Evolutionary conservation across 1,140 invertebrate species (phyloP), one percentile per base, ranked within the genome.

Genomic region (Glossosoma conforme): DNA sequence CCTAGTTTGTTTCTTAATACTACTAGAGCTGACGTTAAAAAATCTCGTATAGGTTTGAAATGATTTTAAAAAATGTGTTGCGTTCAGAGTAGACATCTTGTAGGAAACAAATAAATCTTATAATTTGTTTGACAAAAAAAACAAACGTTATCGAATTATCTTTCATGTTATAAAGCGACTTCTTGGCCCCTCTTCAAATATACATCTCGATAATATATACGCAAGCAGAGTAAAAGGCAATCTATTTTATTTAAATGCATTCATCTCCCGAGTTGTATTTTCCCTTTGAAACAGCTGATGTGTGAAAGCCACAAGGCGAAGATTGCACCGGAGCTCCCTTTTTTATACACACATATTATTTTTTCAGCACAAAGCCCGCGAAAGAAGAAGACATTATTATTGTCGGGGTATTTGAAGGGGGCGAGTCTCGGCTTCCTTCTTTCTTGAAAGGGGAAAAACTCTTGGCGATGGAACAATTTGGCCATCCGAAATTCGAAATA

Each of bases 211-310:
- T n/a, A n/a, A n/a, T n/a, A n/a, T n/a, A n/a, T n/a, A n/a, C n/a
- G n/a, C n/a, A n/a, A n/a, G n/a, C n/a, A n/a, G n/a, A n/a, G n/a
- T n/a, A n/a, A 49, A 49, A 48, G 41, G 51, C 56, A 58, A 58
- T 58, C 51, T 43, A 58, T 58, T 58, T 58, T 58, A 58, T 58
- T 58, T 51, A 53, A 58, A 58, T 54, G 50, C 56, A 58, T 58
- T 44, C 56, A 35, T 35, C 47, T 53, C 41, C 35, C 25, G 47
- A 52, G 36, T 33, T 52, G 43, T 33, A 24, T 24, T 18, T 45
- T 50, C 35, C 51, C 51, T 58, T 58, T 58, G 56, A 53, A 44
- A 44, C 51, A 58, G 56, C 36, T 48, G 56, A 54, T 53, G 56
- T 58, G 56, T 58, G 41, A 58, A 58, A 58, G 51, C 51, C 56